phyloP scores from a whole-genome alignment of 2,888 invertebrate genomes.

The Euphydryas editha region DNA sequence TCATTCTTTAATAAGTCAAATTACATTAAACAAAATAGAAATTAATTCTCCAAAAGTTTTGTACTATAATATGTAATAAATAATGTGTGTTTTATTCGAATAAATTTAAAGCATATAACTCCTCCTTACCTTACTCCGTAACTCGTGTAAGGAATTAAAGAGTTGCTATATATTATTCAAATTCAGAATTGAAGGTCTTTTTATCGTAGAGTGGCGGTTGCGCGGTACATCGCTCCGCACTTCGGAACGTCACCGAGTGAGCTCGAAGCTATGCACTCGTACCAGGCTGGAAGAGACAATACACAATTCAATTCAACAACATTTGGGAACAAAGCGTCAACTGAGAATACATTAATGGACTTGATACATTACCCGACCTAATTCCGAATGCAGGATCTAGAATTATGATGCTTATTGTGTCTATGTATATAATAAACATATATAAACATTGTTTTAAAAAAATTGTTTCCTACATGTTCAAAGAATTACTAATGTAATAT shows the following conservation, averaged over 20 bases:
- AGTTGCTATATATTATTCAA: slow-evolving; percentile 78
- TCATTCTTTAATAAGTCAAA: background rate
- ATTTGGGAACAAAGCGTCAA: slow-evolving; percentile 31
- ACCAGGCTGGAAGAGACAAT: slow-evolving; percentile 58
- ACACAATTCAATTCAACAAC: slow-evolving; percentile 29
- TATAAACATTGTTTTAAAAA: background rate
- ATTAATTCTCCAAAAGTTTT: background rate
- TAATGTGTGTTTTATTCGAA: background rate
- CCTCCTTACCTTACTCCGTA: slow-evolving; percentile 31
- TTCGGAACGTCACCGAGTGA: slow-evolving; percentile 77
- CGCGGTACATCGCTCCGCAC: slow-evolving; percentile 80
- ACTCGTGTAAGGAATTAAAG: slow-evolving; percentile 60
- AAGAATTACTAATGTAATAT: background rate
- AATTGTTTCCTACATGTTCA: background rate
- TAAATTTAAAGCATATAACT: slow-evolving; percentile 33
- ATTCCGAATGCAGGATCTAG: slow-evolving; percentile 20
- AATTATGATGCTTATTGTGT: slow-evolving; percentile 1
- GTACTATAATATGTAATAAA: slow-evolving; percentile 6
- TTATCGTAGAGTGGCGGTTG: slow-evolving; percentile 76
- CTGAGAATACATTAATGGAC: slow-evolving; percentile 37
- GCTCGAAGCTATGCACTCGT: slow-evolving; percentile 52
- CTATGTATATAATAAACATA: background rate
- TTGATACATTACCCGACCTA: slow-evolving; percentile 34
- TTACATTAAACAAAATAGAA: background rate
- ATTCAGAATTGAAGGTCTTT: slow-evolving; percentile 72